Evolutionary conservation across 2,888 invertebrate species (phyloP), one percentile per base, ranked within the genome.

Genomic region (Callimorpha dominula): DNA sequence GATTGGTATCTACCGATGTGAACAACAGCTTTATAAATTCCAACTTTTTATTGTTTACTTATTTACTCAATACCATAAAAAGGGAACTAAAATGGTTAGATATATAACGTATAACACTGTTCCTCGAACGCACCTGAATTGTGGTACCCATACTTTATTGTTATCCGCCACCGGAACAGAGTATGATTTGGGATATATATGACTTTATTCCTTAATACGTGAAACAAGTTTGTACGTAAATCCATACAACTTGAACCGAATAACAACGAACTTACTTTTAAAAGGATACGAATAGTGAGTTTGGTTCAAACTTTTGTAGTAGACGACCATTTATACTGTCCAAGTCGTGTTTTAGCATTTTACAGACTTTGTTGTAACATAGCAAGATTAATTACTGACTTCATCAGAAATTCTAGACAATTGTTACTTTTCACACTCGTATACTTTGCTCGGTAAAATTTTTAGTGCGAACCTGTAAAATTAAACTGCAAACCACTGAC

Each of bases 311-410:
- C 42, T 5, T 83, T 81, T 83, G 75, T 70, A 66, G 52, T 75
- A 70, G 54, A 11, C 50, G 72, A 77, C 73, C 73, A 75, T 75
- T 78, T 72, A 67, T 77, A 74, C 77, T 78, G 73, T 74, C 71
- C 65, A 74, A 76, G 76, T 65, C 72, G n/a, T 71, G 72, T 67
- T 68, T 74, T 70, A 80, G 68, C 74, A 77, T n/a, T 83, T 78
- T 72, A 77, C 82, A 64, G 43, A 46, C 46, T 65, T 46, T 20
- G 20, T 15, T 46, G 20, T 4, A 81, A 83, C 82, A 81, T 79
- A 81, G 75, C 76, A 82, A 82, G 82, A 84, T 83, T 84, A 82
- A 83, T 82, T 79, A 84, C 83, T 78, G 74, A 77, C 77, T 79
- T 79, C 77, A 81, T 79, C 76, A 75, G 60, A 73, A 83, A 78